Base-by-base conservation (phyloP, 2,888 invertebrate genomes). In the Melolontha melolontha region DNA sequence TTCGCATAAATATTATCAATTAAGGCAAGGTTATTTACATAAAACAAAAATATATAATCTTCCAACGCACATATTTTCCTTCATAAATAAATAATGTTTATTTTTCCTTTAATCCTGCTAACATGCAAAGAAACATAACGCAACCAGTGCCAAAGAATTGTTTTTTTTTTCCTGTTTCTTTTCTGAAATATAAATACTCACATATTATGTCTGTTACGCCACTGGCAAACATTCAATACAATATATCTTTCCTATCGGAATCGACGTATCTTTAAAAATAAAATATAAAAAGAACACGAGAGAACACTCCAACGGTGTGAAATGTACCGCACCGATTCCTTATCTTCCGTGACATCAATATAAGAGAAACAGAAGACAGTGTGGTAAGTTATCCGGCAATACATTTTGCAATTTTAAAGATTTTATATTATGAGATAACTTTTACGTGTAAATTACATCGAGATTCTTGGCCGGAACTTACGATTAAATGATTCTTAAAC, bases 171-270 rank as follows among this genome's bases (percentile, higher is more conserved):
- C 39, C 17, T 50, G 12, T 51, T 41, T 51, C 10, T 51, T 17
- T 64, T 10, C 5, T 39, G n/a, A 34, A 34, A 22, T 51, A 39
- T 50, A 64, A 2, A 34, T 8, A 6, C 7, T 6, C 12, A 10
- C 29, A 22, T 64, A 39, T 51, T 52, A 50, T 40, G 42, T 64
- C 27, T 41, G 64, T 51, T 64, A 64, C 64, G 64, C 51, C 64
- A 27, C 17, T 64, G 64, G 64, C 64, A 64, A 64, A n/a, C 40
- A 40, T 64, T 64, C 64, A 64, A 64, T 51, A 40, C 64, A 51
- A 34, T 64, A 51, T 52, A 52, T 64, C 64, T 64, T 17, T 40
- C 51, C 51, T 64, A 51, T 64, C 64, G 16, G 50, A 42, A 52
- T 51, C 64, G 27, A 51, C 47, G 40, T 41, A 64, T 64, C 41